Conservation (phyloP, 2,888 invertebrate species). For the Crossocerus cetratus region DNA sequence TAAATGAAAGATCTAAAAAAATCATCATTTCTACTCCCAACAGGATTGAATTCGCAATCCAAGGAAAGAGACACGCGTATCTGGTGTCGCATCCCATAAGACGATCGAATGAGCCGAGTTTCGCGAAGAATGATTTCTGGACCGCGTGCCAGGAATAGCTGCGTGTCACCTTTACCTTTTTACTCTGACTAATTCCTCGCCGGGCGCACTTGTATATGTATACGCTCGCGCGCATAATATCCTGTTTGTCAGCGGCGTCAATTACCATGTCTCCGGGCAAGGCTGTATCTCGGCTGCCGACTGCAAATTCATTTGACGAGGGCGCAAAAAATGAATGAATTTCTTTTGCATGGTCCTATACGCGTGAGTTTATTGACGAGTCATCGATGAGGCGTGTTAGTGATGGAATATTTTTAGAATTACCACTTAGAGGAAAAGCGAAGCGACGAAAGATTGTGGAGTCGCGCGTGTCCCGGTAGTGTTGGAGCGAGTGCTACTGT, state of each 20-base stretch:
- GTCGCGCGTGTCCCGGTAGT: not conserved
- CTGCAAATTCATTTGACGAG: too few species aligned
- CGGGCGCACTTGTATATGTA: constrained; percentile 8
- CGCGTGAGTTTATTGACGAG: too few species aligned
- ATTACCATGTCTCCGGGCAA: constrained; percentile 11
- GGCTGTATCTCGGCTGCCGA: not conserved
- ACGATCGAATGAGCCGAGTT: constrained; percentile 44
- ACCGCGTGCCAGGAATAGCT: constrained; percentile 55
- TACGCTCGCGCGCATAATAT: not conserved
- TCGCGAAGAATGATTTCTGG: constrained; percentile 43
- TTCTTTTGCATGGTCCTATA: too few species aligned
- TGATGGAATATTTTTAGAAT: not conserved
- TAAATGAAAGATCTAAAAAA: too few species aligned
- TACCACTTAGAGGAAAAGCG: not conserved
- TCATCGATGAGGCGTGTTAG: not conserved
- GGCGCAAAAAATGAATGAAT: too few species aligned
- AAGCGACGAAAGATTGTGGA: not conserved
- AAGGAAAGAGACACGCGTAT: too few species aligned
- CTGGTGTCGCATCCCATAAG: constrained; percentile 11
- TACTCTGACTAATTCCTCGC: constrained; percentile 26
- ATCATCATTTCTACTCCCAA: too few species aligned
- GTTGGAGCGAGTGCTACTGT: not conserved
- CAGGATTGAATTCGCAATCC: too few species aligned
- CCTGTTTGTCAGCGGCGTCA: constrained; percentile 16
- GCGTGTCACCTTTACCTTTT: constrained; percentile 58